phyloP scores from a whole-genome alignment of 1,140 invertebrate species.

The Gyrodactylus salaris region DNA sequence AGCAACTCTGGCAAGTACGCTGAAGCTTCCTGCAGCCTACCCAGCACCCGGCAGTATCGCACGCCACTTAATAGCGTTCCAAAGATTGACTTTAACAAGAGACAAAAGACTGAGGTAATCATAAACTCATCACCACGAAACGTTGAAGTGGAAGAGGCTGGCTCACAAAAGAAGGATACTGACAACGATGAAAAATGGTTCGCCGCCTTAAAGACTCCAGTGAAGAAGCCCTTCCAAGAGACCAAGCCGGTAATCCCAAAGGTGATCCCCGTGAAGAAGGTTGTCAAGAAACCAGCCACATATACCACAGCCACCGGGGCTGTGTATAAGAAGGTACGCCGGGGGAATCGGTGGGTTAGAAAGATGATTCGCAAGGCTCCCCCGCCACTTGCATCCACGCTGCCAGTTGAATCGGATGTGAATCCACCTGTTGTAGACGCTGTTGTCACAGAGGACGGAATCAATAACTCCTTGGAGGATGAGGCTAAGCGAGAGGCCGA shows the following conservation, averaged over 20 bases:
- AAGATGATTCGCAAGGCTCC: no score
- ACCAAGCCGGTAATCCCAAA: neutral
- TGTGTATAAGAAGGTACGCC: no score
- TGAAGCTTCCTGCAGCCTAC: neutral
- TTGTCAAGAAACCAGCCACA: no score
- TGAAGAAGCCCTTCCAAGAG: neutral
- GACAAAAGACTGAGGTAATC: neutral
- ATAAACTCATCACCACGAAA: neutral
- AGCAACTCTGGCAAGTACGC: neutral
- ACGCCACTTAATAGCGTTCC: neutral
- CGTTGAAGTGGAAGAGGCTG: neutral
- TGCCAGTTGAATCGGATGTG: no score
- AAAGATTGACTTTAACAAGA: neutral
- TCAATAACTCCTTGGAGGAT: no score
- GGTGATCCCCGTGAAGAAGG: no score
- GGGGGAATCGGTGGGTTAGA: no score
- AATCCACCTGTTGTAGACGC: no score
- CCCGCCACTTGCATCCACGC: no score
- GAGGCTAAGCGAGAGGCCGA: no score
- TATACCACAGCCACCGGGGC: no score
- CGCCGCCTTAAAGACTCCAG: neutral
- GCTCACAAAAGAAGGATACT: neutral
- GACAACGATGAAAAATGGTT: neutral
- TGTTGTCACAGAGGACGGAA: no score
- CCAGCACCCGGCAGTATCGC: neutral